phyloP scores from a whole-genome alignment of 2,113 vertebrate genomes.

The Chaetorhynchus papuensis region DNA sequence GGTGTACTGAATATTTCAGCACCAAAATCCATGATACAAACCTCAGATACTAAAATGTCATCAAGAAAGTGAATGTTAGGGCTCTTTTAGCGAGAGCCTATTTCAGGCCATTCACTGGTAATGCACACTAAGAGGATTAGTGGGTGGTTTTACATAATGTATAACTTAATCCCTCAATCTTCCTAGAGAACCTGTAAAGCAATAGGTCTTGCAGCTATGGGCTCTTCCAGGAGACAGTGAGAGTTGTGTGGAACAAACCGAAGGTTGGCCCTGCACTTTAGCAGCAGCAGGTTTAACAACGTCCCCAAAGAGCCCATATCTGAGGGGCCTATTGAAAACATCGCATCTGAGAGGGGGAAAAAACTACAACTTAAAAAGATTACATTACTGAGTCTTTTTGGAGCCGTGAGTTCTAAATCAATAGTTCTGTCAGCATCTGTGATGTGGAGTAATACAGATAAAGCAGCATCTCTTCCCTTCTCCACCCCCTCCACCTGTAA shows the following conservation, averaged over 20 bases:
- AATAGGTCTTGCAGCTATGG: conserved; percentile 54
- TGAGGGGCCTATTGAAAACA: conserved; percentile 48
- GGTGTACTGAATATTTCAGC: conserved; percentile 64
- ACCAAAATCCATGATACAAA: conserved; percentile 62
- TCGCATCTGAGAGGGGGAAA: neutral
- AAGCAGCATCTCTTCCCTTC: conserved; percentile 28
- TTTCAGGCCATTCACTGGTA: conserved; percentile 64
- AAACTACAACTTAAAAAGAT: neutral
- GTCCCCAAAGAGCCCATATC: conserved; percentile 35
- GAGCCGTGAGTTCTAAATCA: conserved; percentile 66
- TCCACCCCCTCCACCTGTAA: neutral
- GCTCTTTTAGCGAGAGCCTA: conserved; percentile 43
- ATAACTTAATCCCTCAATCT: conserved; percentile 53
- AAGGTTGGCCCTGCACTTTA: conserved; percentile 25
- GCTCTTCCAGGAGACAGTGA: conserved; percentile 49
- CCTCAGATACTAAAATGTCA: conserved; percentile 59
- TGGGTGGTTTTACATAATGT: conserved; percentile 54
- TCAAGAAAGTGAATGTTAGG: conserved; percentile 63
- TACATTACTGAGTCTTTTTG: conserved; percentile 50
- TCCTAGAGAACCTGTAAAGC: conserved; percentile 60
- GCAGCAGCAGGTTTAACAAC: conserved; percentile 5
- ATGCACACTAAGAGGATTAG: conserved; percentile 61
- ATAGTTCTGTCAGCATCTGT: conserved; percentile 65
- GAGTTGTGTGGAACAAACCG: neutral
- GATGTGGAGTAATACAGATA: conserved; percentile 55